Base-by-base conservation (phyloP, 2,888 invertebrate genomes). In the Nomada flava region DNA sequence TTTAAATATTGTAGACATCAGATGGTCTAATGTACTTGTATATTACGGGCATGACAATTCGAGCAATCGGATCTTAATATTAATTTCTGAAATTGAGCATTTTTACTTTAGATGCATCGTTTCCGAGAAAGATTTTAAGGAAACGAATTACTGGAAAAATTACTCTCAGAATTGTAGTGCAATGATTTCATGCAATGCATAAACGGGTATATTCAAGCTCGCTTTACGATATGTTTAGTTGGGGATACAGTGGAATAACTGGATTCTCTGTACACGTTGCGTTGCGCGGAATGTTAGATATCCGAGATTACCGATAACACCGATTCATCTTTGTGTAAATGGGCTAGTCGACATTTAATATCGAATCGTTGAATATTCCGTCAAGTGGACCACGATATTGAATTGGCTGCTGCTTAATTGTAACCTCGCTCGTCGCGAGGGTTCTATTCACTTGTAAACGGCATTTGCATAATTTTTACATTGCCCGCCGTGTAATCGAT, bases 381-480 rank as follows among this genome's bases (percentile, higher is more conserved):
- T 83, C 88, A 90, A 93, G 92, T 92, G 88, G 92, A 91, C 90
- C 91, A 90, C 91, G 93, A 93, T 93, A 93, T 93, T 93, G 92
- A 93, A 93, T 93, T 92, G 92, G 91, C 91, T 91, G 82, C 91
- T 89, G 90, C 92, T 91, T 93, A 93, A 93, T 93, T 93, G 92
- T 93, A 93, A 91, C 93, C 91, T 92, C 89, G 88, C 91, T 89
- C 90, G 84, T 86, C 89, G 87, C 87, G 88, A 87, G 82, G 88
- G 86, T 90, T 85, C 89, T 86, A 91, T 92, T 92, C 91, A 91
- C 91, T 92, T 91, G 92, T 92, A 92, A 92, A 91, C 91, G 91
- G 78, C 88, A 92, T 93, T 92, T 93, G 90, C 93, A 93, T 93
- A 93, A 93, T 93, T 93, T 92, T 93, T 93, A 92, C 92, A 92